Evolutionary conservation across 2,888 invertebrate genomes (phyloP), one percentile per base, ranked within the genome.

Genomic region (Alcis repandata): DNA sequence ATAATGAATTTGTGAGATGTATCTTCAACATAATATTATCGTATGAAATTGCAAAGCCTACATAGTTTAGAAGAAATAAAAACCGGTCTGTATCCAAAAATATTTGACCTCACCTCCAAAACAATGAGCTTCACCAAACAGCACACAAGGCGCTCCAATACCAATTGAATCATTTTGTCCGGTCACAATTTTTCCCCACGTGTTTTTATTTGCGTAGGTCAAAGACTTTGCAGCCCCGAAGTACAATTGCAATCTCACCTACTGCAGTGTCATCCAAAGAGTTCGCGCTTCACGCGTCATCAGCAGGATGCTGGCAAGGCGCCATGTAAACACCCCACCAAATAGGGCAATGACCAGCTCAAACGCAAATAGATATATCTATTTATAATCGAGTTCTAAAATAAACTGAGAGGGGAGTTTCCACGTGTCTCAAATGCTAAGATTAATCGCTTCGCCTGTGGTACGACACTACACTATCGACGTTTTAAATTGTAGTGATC

Each of bases 281-380:
- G 59, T 62, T 67, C 49, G 48, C 56, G 13, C 17, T 13, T 71
- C 66, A 75, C 72, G 73, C 79, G 79, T 81, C 79, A 82, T 78
- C 69, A 66, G 67, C 69, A 74, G 73, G 63, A 71, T 76, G 70
- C 84, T 90, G 89, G 88, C 89, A 82, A 60, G 71, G 77, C 83
- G 90, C 90, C 90, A 91, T 85, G 89, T 90, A 91, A 90, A 92
- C 90, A 90, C 79, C 85, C 78, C 79, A 87, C 91, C 92, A 91
- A 91, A 90, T 91, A 90, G 92, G 91, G 92, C 91, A 92, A 90
- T 88, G 91, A 91, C 91, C 92, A 91, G 78, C 79, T 76, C 80
- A 70, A 82, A 89, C 88, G 79, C 81, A 92, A 91, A 92, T 91
- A 92, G 89, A 84, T 80, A 79, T 77, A 76, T 87, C 89, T 91